phyloP scores from a whole-genome alignment of 2,113 vertebrate species.

The Vicugna pacos region DNA sequence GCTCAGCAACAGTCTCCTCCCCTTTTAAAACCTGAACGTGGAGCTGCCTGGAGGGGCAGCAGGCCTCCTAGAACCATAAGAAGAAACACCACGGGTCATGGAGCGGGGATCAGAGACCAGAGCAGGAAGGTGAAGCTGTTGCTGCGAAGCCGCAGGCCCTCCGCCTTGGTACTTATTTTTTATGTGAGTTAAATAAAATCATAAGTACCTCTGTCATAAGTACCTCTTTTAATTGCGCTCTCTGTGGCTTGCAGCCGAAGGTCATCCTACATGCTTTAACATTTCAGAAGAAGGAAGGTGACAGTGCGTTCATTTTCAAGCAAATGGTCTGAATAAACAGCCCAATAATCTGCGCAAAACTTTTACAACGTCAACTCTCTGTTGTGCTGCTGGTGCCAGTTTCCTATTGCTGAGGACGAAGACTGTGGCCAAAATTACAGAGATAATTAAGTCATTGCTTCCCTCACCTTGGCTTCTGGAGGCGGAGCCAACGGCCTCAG shows the following conservation, averaged over 20 bases:
- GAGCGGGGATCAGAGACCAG: neutral
- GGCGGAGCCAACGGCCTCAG: fast-evolving
- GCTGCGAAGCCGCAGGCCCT: neutral
- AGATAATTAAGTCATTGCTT: neutral
- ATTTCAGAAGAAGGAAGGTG: neutral
- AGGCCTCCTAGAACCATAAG: too few species aligned
- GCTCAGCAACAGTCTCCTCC: neutral
- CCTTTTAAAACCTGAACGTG: neutral
- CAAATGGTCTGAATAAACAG: neutral
- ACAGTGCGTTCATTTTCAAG: neutral
- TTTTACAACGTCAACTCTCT: neutral
- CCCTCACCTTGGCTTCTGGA: neutral
- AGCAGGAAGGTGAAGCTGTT: neutral
- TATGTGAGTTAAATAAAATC: neutral
- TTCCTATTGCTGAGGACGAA: neutral
- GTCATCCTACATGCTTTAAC: neutral
- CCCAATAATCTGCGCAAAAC: neutral
- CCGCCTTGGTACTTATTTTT: too few species aligned
- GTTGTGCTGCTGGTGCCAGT: neutral
- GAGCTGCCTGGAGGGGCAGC: neutral
- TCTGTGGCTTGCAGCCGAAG: neutral
- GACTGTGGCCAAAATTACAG: neutral
- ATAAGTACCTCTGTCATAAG: neutral
- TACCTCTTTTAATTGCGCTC: too few species aligned
- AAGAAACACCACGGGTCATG: neutral